Evolutionary conservation across 2,797 vertebrate genomes (phyloP), one percentile per base, ranked within the genome.

Genomic region (Phylloscopus collybita): DNA sequence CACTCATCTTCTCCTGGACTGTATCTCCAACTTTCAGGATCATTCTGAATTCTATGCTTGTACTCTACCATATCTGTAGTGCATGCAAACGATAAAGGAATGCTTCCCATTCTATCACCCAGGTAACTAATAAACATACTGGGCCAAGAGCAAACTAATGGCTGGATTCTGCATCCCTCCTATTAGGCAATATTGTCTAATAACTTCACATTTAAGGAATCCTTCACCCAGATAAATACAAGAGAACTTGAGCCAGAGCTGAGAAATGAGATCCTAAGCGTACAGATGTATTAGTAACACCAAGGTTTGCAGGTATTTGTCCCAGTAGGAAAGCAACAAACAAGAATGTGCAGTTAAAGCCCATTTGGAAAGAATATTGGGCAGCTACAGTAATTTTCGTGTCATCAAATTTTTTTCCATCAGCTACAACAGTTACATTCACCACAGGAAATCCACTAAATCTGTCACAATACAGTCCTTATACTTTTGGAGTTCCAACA

Each of bases 381-480:
- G 71, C 1, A 5, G 83, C 76, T 86, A 53, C 44, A 53, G 71
- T 27, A 42, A 75, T 94, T 93, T 88, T 73, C 60, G 47, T 20
- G 54, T 54, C 73, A 92, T 56, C 29, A 11, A 60, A 94, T 92
- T 92, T 81, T 74, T 73, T 88, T 70, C 85, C 61, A 85, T 90
- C 8, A 3, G 32, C 71, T 51, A 38, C 0, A 1, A 74, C 70
- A 95, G 80, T 85, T 95, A 84, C 25, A 61, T 62, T 93, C 83
- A 72, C 90, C 80, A 82, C 86, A 90, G 90, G 86, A 95, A 84
- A 88, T 32, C 45, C 83, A 36, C 92, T 80, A 16, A 90, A 73
- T 73, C 67, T 92, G 74, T 72, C 67, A 92, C 74, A 95, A 84
- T 47, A 85, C 6, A 70, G 8, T 15, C 51, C 56, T 80, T 34